Base-by-base conservation (phyloP, 2,797 vertebrate genomes). In the Microctenopoma steveboyesi region DNA sequence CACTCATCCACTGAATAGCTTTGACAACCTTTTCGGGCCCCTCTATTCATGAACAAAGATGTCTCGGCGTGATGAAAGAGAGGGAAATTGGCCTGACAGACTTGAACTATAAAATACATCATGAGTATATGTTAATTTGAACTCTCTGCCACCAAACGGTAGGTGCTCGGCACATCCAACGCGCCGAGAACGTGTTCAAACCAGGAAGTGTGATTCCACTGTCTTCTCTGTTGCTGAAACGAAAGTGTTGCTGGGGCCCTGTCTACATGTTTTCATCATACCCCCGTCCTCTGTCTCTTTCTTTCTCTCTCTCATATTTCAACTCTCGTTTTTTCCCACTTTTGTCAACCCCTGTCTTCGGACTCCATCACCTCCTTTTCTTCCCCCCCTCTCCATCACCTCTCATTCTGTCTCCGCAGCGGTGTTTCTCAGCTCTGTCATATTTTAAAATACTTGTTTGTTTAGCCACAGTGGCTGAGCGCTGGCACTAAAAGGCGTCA, bases 231-330 rank as follows among this genome's bases (percentile, higher is more conserved):
- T 57, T 81, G 67, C 79, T 86, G 84, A 78, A 82, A 61, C 46
- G 53, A 64, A 83, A 79, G 88, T 88, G 88, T 87, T 85, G 80
- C 81, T 79, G 72, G 66, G 56, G 35, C 25, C n/a, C 25, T 54
- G 64, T 84, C 76, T 54, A 11, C 83, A 54, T 55, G 40, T 50
- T 45, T 67, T 68, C 76, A 72, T 16, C 60, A 74, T 49, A 18
- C 69, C 46, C 45, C 40, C 37, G 22, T 7, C 5, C 45, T 1
- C 16, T 18, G 16, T 9, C 1, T 16, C 46, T 54, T 30, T 54
- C 35, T n/a, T 1, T 16, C 46, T 54, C 37, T 54, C 35, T n/a
- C 25, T 39, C 54, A 30, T 72, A 43, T 72, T 57, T 64, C 18
- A 64, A 40, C 58, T 72, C 39, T 76, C 67, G 13, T 61, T 42